Conservation (phyloP, 2,888 invertebrate species). For the Lordiphosa andalusiaca region DNA sequence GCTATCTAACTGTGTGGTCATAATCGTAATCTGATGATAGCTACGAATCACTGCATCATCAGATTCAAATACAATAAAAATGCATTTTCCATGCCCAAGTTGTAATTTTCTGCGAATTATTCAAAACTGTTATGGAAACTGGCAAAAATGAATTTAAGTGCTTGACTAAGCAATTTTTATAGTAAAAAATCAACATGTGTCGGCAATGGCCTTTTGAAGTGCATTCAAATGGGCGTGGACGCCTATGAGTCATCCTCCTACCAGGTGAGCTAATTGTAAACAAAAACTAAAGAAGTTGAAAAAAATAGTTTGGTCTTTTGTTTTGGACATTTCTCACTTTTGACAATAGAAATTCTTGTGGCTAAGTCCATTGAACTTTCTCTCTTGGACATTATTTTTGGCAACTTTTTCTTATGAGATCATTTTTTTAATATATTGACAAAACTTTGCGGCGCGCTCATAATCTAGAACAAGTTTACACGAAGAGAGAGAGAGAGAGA, state of each 20-base stretch:
- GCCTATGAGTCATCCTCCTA: conserved; percentile 3
- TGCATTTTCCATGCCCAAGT: background rate
- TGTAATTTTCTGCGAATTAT: conserved; percentile 4
- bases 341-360: conserved; percentile 22
- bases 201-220: conserved; percentile 7
- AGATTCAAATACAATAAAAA: no score
- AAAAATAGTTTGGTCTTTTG: conserved; percentile 25
- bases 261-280: conserved; percentile 14
- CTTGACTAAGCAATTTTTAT: conserved; percentile 12
- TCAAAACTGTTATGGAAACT: conserved; percentile 1
- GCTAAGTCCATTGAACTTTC: conserved; percentile 53
- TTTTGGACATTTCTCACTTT: conserved; percentile 24
- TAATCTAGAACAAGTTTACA: conserved; percentile 57
- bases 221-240: background rate
- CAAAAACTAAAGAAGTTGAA: background rate
- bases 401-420: conserved; percentile 68
- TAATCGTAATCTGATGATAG: no score
- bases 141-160: conserved; percentile 8
- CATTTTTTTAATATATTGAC: conserved; percentile 61
- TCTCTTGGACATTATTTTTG: conserved; percentile 33
- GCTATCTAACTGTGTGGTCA: no score
- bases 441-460: conserved; percentile 45
- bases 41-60: no score
- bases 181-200: conserved; percentile 4
- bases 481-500: conserved; percentile 32